phyloP scores from a whole-genome alignment of 2,113 vertebrate genomes.

The Gadus chalcogrammus region DNA sequence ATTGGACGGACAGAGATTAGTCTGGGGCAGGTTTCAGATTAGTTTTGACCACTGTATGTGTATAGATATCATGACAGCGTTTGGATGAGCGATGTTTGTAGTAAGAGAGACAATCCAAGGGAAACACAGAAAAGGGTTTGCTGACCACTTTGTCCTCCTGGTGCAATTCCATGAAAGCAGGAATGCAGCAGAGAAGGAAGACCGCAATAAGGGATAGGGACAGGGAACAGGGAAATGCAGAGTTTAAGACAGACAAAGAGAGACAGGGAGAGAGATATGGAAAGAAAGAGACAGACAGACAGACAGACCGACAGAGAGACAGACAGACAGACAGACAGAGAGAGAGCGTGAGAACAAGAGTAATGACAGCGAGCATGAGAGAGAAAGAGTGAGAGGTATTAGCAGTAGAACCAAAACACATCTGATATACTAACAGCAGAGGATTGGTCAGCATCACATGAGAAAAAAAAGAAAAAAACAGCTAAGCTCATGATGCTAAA shows the following conservation, averaged over 20 bases:
- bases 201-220: constrained; percentile 21
- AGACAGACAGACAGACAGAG: constrained; percentile 28
- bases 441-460: constrained; percentile 39
- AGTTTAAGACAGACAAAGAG: background rate
- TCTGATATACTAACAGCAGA: constrained; percentile 41
- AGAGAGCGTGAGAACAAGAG: constrained; percentile 23
- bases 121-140: constrained; percentile 62
- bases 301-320: constrained; percentile 40
- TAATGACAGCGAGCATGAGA: too few relatives aligned
- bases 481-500: constrained; percentile 34
- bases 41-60: constrained; percentile 61
- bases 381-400: constrained; percentile 50
- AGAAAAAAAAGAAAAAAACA: constrained; percentile 33
- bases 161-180: constrained; percentile 73
- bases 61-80: constrained; percentile 29
- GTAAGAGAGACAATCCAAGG: constrained; percentile 38
- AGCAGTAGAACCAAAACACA: constrained; percentile 28
- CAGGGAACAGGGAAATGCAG: constrained; percentile 13
- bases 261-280: background rate
- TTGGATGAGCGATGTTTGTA: constrained; percentile 42
- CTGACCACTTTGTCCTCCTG: constrained; percentile 85
- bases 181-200: constrained; percentile 64
- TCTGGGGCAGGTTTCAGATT: constrained; percentile 11
- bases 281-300: background rate
- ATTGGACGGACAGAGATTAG: background rate